phyloP scores from a whole-genome alignment of 1,140 invertebrate species.

The Ips nitidus region DNA sequence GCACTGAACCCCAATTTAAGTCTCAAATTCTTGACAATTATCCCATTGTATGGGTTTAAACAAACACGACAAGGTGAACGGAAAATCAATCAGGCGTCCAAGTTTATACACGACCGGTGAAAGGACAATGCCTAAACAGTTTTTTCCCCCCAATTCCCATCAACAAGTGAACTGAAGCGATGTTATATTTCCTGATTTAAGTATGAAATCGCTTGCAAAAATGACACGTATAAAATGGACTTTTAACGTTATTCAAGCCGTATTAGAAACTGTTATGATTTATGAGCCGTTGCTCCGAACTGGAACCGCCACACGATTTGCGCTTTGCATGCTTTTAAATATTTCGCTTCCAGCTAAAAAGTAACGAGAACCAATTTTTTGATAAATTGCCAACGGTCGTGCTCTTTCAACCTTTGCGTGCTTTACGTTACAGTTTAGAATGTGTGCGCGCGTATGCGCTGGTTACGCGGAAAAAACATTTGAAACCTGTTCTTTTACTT shows the following conservation, averaged over 20 bases:
- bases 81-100: too few species aligned
- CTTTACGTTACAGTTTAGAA: background rate
- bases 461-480: background rate
- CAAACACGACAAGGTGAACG: too few species aligned
- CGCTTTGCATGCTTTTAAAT: background rate
- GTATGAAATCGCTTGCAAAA: background rate
- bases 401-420: background rate
- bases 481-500: background rate
- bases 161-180: background rate
- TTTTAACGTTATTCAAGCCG: background rate
- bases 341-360: background rate
- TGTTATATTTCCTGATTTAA: background rate
- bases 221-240: background rate
- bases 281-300: background rate
- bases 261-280: background rate
- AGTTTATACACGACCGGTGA: background rate
- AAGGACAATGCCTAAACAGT: background rate
- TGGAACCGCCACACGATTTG: background rate
- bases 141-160: background rate
- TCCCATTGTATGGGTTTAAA: too few species aligned
- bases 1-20: too few species aligned
- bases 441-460: too few species aligned
- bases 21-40: too few species aligned
- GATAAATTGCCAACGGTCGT: background rate
- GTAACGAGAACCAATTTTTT: background rate